A percentile compares a stretch with the other conserved stretches of the same genome.
Evolutionary conservation across 2,797 vertebrate genomes (phyloP).

Genomic region (Cheirogaleus major): DNA sequence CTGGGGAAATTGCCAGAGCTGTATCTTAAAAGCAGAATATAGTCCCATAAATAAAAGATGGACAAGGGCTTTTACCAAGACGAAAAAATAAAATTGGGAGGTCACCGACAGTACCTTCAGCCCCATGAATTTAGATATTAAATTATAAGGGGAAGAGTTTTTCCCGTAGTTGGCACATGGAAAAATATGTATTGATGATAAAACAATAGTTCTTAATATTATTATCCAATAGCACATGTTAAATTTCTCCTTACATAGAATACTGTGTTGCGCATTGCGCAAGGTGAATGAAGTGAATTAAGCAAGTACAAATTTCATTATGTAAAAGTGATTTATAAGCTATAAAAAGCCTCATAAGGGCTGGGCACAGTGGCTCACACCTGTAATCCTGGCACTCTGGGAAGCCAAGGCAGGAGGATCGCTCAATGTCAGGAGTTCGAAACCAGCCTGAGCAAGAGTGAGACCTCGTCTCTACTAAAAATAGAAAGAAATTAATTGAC

Average conservation of each 20-base stretch:
- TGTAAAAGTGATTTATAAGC: slow-evolving; percentile 16
- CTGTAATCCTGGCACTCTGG: too few species aligned
- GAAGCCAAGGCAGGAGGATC: too few species aligned
- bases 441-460: too few species aligned
- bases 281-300: slow-evolving; percentile 62
- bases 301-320: slow-evolving; percentile 5
- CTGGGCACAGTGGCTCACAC: too few species aligned
- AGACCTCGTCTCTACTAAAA: too few species aligned
- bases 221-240: background rate
- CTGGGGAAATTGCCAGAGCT: background rate
- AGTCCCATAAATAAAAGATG: slow-evolving; percentile 2
- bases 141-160: slow-evolving; percentile 14
- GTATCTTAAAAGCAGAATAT: slow-evolving; percentile 2
- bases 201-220: background rate
- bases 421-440: too few species aligned
- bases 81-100: slow-evolving; percentile 33
- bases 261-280: background rate
- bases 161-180: background rate
- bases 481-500: too few species aligned
- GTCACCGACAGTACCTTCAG: background rate
- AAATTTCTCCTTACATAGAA: background rate
- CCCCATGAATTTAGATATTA: background rate
- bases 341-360: background rate
- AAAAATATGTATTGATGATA: background rate
- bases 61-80: background rate